A percentile compares a stretch with the other conserved stretches of the same genome.
Evolutionary conservation across 2,113 vertebrate species (phyloP).

Genomic region (Malurus elegans): DNA sequence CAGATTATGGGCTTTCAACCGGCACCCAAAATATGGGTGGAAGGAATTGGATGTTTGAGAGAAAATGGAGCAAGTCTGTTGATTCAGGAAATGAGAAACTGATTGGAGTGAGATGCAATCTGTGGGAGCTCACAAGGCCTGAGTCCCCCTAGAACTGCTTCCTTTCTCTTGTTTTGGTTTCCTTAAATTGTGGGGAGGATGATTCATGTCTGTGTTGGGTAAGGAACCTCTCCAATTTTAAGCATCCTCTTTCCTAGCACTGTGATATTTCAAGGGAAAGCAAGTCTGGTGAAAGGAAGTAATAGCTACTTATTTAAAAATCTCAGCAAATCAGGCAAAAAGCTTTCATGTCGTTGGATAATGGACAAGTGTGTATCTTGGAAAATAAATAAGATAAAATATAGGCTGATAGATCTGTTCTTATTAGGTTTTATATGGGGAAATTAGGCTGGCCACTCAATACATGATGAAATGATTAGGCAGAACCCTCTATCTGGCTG

Average conservation of each 20-base stretch:
- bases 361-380: neutral
- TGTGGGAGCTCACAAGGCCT: neutral
- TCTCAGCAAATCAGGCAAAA: neutral
- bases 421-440: neutral
- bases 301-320: neutral
- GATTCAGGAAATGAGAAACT: neutral
- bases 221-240: neutral
- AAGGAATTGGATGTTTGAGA: neutral
- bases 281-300: neutral
- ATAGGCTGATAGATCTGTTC: neutral
- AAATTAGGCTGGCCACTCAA: neutral
- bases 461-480: neutral
- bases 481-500: neutral
- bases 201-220: neutral
- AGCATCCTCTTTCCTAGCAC: neutral
- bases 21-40: neutral
- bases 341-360: neutral
- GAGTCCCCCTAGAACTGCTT: neutral
- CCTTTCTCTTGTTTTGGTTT: neutral
- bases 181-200: neutral
- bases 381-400: neutral
- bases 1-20: neutral
- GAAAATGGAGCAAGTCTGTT: neutral
- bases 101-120: neutral
- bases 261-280: neutral